Percentiles rank a stretch among this genome's conserved stretches.
phyloP scores from a whole-genome alignment of 2,113 vertebrate genomes.

The Pandion haliaetus region DNA sequence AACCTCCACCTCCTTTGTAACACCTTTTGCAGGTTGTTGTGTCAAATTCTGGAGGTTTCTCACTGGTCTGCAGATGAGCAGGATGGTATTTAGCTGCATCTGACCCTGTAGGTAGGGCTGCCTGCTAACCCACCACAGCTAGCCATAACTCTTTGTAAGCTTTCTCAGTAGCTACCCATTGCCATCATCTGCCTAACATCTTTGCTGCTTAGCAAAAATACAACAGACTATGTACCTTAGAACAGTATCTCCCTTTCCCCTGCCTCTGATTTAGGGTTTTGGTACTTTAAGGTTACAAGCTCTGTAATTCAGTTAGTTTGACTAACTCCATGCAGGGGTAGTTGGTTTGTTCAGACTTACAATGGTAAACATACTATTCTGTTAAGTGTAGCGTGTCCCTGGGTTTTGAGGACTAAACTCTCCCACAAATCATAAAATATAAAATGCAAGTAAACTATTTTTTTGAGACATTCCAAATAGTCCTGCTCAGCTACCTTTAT shows the following conservation, averaged over 20 bases:
- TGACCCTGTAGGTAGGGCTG: neutral
- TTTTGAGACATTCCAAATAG: neutral
- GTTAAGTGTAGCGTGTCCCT: neutral
- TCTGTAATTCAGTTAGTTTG: neutral
- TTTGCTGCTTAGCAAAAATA: neutral
- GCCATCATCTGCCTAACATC: neutral
- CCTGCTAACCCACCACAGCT: neutral
- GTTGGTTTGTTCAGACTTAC: neutral
- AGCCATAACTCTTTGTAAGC: neutral
- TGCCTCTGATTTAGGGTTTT: neutral
- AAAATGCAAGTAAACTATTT: neutral
- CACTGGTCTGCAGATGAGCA: neutral
- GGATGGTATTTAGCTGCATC: neutral
- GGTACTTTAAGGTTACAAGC: neutral
- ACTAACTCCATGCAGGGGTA: neutral
- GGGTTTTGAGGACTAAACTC: neutral
- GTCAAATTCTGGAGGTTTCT: neutral
- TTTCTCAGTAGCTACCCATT: neutral
- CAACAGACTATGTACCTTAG: no score
- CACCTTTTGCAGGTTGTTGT: neutral
- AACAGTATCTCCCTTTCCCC: neutral
- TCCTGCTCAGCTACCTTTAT: neutral
- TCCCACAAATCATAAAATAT: neutral
- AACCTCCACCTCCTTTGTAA: neutral
- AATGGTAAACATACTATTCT: fast-evolving